Evolutionary conservation across 2,113 vertebrate species (phyloP).

Genomic region (Tachycineta bicolor): DNA sequence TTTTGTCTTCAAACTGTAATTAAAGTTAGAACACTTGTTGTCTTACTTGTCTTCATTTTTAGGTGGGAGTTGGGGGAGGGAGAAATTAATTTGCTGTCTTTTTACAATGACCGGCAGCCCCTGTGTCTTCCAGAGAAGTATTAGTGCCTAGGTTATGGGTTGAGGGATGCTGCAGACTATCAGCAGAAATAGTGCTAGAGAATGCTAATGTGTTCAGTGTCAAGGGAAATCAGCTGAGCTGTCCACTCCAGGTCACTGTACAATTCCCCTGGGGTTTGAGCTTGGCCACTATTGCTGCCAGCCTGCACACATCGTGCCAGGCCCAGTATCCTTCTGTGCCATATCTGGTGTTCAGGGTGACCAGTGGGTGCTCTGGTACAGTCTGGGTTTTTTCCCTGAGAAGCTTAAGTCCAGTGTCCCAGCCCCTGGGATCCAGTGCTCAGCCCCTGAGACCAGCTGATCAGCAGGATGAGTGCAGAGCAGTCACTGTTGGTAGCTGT

Average conservation of each 20-base stretch:
- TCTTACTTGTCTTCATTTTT: neutral
- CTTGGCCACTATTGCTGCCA: neutral
- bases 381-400: neutral
- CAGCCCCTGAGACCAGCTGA: neutral
- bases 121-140: neutral
- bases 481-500: neutral
- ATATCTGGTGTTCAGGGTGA: neutral
- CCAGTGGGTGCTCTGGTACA: neutral
- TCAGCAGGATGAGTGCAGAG: neutral
- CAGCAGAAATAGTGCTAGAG: neutral
- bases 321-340: neutral
- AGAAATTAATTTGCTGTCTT: neutral
- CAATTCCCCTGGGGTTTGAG: neutral
- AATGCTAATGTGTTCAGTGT: neutral
- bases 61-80: fast-evolving
- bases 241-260: neutral
- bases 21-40: neutral
- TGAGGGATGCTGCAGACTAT: neutral
- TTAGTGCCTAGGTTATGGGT: neutral
- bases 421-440: neutral
- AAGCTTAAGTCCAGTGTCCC: neutral
- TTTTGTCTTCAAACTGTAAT: neutral
- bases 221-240: neutral
- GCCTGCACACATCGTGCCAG: neutral
- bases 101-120: neutral